Percentiles rank a stretch among this genome's conserved stretches.
Conservation (phyloP, 2,113 vertebrate genomes). For the Microcebus ravelobensis region DNA sequence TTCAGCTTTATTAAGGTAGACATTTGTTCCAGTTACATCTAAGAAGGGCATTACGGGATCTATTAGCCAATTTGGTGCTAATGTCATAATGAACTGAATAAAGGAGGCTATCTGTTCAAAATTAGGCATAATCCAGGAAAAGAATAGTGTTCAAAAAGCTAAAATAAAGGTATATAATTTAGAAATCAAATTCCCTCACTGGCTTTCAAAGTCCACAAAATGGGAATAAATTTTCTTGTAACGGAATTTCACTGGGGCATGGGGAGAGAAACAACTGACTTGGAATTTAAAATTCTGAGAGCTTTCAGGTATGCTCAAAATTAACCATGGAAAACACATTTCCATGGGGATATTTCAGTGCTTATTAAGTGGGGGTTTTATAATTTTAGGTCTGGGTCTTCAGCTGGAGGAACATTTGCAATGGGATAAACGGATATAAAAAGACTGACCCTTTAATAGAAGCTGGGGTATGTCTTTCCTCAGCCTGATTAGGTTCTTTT, state of each 20-base stretch:
- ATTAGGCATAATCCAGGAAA: slow-evolving; percentile 17
- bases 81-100: slow-evolving; percentile 37
- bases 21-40: not conserved
- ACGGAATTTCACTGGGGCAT: not conserved
- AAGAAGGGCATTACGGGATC: slow-evolving; percentile 14
- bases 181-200: slow-evolving; percentile 36
- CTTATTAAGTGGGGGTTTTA: not conserved
- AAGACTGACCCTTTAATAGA: not conserved
- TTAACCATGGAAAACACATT: not conserved
- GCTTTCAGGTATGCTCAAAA: not conserved
- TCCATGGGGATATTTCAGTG: not conserved
- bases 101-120: slow-evolving; percentile 24
- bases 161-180: slow-evolving; percentile 33
- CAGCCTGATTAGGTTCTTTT: not conserved
- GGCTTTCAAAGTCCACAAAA: slow-evolving; percentile 22
- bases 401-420: not conserved
- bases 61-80: slow-evolving; percentile 26
- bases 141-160: slow-evolving; percentile 15
- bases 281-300: not conserved
- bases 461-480: not conserved
- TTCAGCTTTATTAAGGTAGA: slow-evolving; percentile 25
- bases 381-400: slow-evolving; percentile 5
- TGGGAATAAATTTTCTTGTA: slow-evolving; percentile 32
- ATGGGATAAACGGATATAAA: not conserved
- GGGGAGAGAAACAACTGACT: not conserved